Percentiles rank a stretch among this genome's conserved stretches.
These are phyloP conservation scores for Zaprionus capensis DNA, from an alignment of 1,140 invertebrate species.

Conservation along the genomic window DNA sequence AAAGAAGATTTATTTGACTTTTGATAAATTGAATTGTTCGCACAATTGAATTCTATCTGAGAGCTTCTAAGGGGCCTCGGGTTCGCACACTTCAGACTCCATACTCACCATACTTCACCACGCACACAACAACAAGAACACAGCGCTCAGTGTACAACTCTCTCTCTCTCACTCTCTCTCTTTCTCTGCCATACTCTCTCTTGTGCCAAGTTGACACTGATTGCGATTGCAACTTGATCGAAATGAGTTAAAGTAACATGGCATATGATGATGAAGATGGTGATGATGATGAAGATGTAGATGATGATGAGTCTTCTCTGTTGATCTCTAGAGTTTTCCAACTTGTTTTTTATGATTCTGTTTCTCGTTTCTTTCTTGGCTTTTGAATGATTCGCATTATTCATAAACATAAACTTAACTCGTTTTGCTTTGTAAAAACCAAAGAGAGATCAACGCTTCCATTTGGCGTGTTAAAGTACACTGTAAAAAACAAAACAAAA, in stretches of 20 bases:
- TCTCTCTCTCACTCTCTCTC: constrained; percentile 4
- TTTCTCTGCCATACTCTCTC: not conserved
- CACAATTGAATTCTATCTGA: no score
- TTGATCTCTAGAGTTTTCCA: constrained; percentile 28
- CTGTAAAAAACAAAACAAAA: constrained; percentile 14
- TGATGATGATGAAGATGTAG: no score
- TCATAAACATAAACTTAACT: constrained; percentile 32
- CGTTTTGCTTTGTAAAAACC: constrained; percentile 34
- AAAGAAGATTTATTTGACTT: no score
- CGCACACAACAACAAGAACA: constrained; percentile 5
- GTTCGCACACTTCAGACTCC: not conserved
- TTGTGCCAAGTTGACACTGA: constrained; percentile 11
- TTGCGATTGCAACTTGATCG: not conserved
- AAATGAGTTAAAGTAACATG: not conserved
- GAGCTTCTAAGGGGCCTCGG: not conserved
- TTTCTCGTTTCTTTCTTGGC: constrained; percentile 35
- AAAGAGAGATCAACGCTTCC: constrained; percentile 20
- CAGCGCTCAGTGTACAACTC: constrained; percentile 9
- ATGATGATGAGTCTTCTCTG: constrained; percentile 1
- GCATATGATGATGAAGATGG: no score
- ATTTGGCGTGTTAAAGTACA: constrained; percentile 15
- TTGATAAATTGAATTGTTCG: no score
- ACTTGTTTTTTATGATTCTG: constrained; percentile 32
- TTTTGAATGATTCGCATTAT: constrained; percentile 67
- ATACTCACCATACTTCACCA: constrained; percentile 1